Evolutionary conservation across 2,797 vertebrate genomes (phyloP).

Genomic region (Paramormyrops hopkinsi): DNA sequence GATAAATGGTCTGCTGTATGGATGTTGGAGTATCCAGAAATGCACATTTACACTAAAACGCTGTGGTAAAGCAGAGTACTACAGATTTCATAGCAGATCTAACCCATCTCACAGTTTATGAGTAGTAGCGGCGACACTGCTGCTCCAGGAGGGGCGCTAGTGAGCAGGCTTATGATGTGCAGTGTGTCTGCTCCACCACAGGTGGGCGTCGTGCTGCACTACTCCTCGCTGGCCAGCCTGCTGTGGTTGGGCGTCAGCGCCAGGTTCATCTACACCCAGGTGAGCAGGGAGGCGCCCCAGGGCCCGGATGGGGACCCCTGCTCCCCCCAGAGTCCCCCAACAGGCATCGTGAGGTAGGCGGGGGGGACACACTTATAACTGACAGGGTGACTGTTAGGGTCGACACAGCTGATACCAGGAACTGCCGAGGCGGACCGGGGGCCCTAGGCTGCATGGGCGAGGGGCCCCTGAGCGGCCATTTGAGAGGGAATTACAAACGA

Average conservation of each 20-base stretch:
- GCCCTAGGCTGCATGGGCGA: too few relatives aligned
- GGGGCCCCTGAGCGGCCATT: background rate
- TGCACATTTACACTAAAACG: background rate
- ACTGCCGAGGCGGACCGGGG: background rate
- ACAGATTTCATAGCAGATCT: background rate
- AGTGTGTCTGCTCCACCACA: slow-evolving; percentile 40
- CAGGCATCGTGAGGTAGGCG: slow-evolving; percentile 54
- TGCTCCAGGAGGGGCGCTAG: background rate
- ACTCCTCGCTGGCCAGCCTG: slow-evolving; percentile 83
- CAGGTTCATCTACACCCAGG: slow-evolving; percentile 85
- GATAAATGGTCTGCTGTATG: background rate
- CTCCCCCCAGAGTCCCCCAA: slow-evolving; percentile 42
- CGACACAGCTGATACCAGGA: background rate
- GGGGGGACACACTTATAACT: background rate
- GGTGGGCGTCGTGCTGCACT: slow-evolving; percentile 86
- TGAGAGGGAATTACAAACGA: background rate
- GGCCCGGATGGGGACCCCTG: slow-evolving; percentile 61
- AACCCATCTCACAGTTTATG: background rate
- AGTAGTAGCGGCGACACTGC: background rate
- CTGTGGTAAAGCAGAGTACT: background rate
- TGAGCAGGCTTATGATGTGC: background rate
- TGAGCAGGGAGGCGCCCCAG: slow-evolving; percentile 73
- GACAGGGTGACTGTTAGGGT: slow-evolving; percentile 6
- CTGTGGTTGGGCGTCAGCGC: slow-evolving; percentile 86
- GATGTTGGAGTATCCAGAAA: background rate